phyloP scores from a whole-genome alignment of 1,140 invertebrate species.

The Orussus abietinus region DNA sequence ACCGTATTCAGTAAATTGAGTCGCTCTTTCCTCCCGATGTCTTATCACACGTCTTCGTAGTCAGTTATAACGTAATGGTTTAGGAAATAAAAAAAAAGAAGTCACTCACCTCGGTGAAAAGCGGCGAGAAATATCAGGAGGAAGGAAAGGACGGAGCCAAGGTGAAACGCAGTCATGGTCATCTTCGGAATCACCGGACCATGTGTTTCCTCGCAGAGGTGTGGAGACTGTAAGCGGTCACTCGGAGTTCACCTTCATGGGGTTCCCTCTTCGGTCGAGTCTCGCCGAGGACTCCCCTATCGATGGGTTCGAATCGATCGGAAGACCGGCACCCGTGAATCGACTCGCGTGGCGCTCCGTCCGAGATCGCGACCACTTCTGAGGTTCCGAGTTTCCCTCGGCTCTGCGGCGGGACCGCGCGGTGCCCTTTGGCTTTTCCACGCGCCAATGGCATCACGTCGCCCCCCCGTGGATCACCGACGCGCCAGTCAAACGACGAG shows the following conservation, averaged over 20 bases:
- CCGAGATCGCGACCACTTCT: constrained; percentile 25
- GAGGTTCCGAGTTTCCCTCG: constrained; percentile 22
- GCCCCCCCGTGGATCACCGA: too few relatives aligned
- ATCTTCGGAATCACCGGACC: constrained; percentile 27
- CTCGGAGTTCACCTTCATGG: constrained; percentile 4
- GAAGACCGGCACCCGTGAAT: constrained; percentile 9
- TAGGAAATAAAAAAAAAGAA: too few relatives aligned
- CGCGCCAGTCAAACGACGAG: too few relatives aligned
- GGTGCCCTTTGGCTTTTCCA: constrained; percentile 23
- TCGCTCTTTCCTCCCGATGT: constrained; percentile 10
- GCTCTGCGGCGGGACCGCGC: constrained; percentile 29
- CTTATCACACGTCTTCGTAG: too few relatives aligned
- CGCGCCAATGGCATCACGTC: too few relatives aligned
- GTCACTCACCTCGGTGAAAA: constrained; percentile 25
- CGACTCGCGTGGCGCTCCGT: constrained; percentile 15
- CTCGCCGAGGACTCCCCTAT: constrained; percentile 5
- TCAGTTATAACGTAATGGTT: too few relatives aligned
- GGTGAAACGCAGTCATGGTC: constrained; percentile 23
- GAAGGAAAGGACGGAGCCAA: constrained; percentile 24
- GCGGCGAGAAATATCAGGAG: constrained; percentile 21
- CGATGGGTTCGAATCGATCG: constrained; percentile 19
- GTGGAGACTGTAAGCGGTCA: constrained; percentile 8
- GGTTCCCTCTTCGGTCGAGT: constrained; percentile 12
- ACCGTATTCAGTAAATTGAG: constrained; percentile 8
- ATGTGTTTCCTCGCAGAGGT: too few relatives aligned